A percentile compares a stretch with the other conserved stretches of the same genome.
Evolutionary conservation across 2,797 vertebrate species (phyloP).

Genomic region (Diplodus puntazzo): DNA sequence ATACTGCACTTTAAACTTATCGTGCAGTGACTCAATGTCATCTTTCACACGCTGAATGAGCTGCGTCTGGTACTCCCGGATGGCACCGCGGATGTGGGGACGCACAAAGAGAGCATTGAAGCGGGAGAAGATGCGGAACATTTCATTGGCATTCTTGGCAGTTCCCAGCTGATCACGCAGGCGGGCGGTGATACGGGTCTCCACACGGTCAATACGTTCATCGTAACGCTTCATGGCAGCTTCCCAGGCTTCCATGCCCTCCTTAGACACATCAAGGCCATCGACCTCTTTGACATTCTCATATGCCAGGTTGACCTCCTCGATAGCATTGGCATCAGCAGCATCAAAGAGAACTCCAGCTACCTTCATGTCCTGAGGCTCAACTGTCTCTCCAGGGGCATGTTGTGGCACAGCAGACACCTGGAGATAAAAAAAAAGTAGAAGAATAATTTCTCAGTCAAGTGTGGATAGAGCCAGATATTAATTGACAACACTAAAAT

Average conservation of each 20-base stretch:
- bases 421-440: conserved; percentile 70
- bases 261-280: conserved; percentile 97
- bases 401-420: conserved; percentile 96
- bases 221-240: conserved; percentile 98
- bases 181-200: conserved; percentile 98
- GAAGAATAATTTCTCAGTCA: neutral
- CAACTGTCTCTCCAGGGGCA: conserved; percentile 93
- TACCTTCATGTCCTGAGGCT: conserved; percentile 96
- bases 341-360: conserved; percentile 97
- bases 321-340: conserved; percentile 97
- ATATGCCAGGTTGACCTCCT: conserved; percentile 98
- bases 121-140: conserved; percentile 99
- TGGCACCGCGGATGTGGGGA: conserved; percentile 97
- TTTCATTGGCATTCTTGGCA: conserved; percentile 98
- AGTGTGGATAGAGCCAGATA: neutral
- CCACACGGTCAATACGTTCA: conserved; percentile 97
- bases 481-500: neutral
- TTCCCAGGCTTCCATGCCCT: conserved; percentile 98
- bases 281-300: conserved; percentile 99
- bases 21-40: conserved; percentile 97
- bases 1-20: conserved; percentile 99
- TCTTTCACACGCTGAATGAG: conserved; percentile 99
- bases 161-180: conserved; percentile 98
- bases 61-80: conserved; percentile 98
- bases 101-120: conserved; percentile 98